Evolutionary conservation across 2,888 invertebrate genomes (phyloP).

Genomic region (Frankliniella fusca): DNA sequence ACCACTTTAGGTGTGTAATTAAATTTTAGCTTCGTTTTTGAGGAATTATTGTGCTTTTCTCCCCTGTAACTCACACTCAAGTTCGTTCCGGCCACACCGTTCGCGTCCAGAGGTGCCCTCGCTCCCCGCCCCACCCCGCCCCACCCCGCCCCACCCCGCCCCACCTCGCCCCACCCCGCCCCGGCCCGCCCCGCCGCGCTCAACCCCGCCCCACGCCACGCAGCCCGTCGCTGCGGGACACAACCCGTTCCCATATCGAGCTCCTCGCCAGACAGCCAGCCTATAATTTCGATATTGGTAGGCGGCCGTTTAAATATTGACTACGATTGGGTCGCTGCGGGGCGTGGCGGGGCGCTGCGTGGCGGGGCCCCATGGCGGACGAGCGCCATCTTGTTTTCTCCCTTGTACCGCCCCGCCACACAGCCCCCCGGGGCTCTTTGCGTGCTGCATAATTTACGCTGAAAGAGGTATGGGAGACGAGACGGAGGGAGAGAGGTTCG

Average conservation of each 20-base stretch:
- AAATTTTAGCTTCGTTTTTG: no score
- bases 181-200: neutral
- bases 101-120: no score
- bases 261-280: constrained; percentile 3
- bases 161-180: no score
- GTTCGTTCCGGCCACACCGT: no score
- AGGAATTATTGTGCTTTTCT: no score
- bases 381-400: no score
- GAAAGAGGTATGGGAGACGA: neutral
- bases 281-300: constrained; percentile 15
- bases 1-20: no score
- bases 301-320: constrained; percentile 18
- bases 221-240: neutral
- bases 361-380: neutral
- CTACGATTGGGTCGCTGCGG: constrained; percentile 8
- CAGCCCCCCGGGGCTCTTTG: no score
- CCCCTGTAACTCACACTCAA: no score
- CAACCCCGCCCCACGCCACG: no score
- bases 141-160: neutral
- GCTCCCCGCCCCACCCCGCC: neutral
- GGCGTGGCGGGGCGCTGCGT: neutral
- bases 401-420: no score
- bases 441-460: no score
- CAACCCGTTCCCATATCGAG: constrained; percentile 18
- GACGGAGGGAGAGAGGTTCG: neutral